Evolutionary conservation across 1,140 invertebrate species (phyloP), one percentile per base, ranked within the genome.

Genomic region (Cyclina sinensis): DNA sequence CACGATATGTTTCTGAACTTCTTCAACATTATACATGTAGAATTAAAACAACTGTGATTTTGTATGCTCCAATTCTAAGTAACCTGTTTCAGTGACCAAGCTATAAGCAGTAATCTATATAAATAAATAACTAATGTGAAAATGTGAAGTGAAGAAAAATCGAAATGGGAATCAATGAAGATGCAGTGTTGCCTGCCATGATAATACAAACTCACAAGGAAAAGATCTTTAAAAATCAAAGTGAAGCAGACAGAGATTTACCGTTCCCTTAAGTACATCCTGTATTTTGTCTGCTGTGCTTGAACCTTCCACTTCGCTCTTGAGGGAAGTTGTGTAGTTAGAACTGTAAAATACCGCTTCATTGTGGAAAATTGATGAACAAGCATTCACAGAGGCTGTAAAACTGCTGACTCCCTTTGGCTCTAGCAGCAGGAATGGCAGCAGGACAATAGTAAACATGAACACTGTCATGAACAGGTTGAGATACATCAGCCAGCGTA

Each of bases 401-500:
- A 86, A 86, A n/a, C 24, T 43, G 12, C 51, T n/a, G 4, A 0
- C 0, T 32, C 51, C 21, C 3, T 32, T 12, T 7, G 43, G 35
- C 5, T 46, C 48, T 0, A 78, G 54, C 12, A 51, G 59, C 2
- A 93, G 78, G 57, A 89, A 92, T 11, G 92, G 92, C 32, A 94
- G 35, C 9, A 91, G 74, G 18, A 93, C 91, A 37, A 93, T 79
- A n/a, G 89, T n/a, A 12, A 94, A 83, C 62, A 92, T 94, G 11
- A 97, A 86, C 24, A 96, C 43, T 32, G 95, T 95, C 46, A 97
- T 94, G 78, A 96, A 87, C 39, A 97, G 81, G 94, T 98, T 97
- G 35, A 97, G 92, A n/a, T 97, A 93, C 93, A 98, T 97, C 54
- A 98, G 95, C 96, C 97, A 97, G 62, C 97, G 96, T 27, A 98